These are phyloP conservation scores for Euzetes globulus DNA, from an alignment of 2,888 invertebrate species.

Conservation along the genomic window DNA sequence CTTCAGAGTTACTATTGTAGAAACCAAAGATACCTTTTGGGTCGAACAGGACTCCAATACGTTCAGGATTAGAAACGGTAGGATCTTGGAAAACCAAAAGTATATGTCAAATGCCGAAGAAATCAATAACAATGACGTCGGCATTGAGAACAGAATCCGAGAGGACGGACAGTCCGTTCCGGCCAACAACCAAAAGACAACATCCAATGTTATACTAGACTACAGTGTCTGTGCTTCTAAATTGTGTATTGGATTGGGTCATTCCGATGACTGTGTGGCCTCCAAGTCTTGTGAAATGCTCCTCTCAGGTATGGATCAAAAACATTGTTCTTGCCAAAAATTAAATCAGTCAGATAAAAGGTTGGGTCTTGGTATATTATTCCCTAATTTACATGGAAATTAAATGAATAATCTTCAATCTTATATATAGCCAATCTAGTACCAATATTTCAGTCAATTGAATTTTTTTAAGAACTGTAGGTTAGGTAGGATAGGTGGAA, in stretches of 20 bases:
- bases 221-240: conserved; percentile 11
- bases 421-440: too few relatives aligned
- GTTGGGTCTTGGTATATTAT: too few relatives aligned
- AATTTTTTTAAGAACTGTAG: too few relatives aligned
- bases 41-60: not conserved
- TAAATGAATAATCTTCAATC: too few relatives aligned
- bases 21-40: conserved; percentile 30
- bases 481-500: too few relatives aligned
- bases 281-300: conserved; percentile 13
- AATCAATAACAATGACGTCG: not conserved
- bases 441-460: too few relatives aligned
- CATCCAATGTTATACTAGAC: not conserved
- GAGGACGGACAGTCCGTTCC: not conserved
- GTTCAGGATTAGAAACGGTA: not conserved
- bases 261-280: not conserved
- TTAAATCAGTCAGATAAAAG: too few relatives aligned
- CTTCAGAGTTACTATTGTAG: conserved; percentile 26
- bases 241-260: conserved; percentile 31
- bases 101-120: not conserved
- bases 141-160: not conserved
- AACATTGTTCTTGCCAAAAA: too few relatives aligned
- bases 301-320: conserved; percentile 13
- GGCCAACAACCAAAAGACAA: not conserved
- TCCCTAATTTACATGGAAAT: too few relatives aligned
- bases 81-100: not conserved